A percentile compares a stretch with the other conserved stretches of the same genome.
These are phyloP conservation scores for Drosophila ironensis DNA, from an alignment of 1,140 invertebrate genomes.

Conservation along the genomic window DNA sequence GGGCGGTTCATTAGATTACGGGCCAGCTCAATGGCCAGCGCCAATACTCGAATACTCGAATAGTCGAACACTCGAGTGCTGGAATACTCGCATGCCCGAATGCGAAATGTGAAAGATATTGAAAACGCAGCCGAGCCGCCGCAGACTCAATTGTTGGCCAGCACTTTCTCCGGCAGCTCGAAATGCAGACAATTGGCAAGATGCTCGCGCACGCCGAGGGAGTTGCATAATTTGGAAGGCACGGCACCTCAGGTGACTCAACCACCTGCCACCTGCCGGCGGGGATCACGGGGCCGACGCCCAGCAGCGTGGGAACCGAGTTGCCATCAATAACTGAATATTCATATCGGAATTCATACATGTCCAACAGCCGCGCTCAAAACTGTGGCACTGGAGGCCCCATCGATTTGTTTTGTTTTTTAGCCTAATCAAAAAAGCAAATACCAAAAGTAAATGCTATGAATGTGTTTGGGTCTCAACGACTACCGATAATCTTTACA, in stretches of 20 bases:
- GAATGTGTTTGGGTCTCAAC: too few species aligned
- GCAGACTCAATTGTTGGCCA: conserved; percentile 52
- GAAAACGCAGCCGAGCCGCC: conserved; percentile 24
- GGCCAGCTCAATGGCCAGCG: conserved; percentile 26
- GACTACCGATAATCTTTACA: too few species aligned
- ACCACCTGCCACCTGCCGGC: conserved; percentile 1
- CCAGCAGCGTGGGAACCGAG: conserved; percentile 41
- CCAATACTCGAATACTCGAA: conserved; percentile 35
- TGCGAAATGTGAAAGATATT: conserved; percentile 69
- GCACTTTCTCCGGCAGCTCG: conserved; percentile 60
- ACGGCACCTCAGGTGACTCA: conserved; percentile 37
- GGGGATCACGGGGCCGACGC: not conserved
- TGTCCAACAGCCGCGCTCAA: conserved; percentile 1
- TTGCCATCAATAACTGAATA: conserved; percentile 33
- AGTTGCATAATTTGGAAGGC: conserved; percentile 63
- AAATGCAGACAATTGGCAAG: conserved; percentile 60
- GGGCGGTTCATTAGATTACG: conserved; percentile 69
- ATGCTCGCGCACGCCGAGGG: conserved; percentile 30
- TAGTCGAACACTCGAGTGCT: too few species aligned
- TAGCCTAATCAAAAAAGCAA: too few species aligned
- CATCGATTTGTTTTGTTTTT: too few species aligned
- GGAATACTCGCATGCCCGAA: too few species aligned
- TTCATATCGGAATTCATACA: conserved; percentile 19
- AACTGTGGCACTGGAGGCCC: not conserved
- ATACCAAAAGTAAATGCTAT: too few species aligned